A percentile compares a stretch with the other conserved stretches of the same genome.
These are phyloP conservation scores for Sebastes matsubarae DNA, from an alignment of 2,797 vertebrate genomes.

Conservation along the genomic window DNA sequence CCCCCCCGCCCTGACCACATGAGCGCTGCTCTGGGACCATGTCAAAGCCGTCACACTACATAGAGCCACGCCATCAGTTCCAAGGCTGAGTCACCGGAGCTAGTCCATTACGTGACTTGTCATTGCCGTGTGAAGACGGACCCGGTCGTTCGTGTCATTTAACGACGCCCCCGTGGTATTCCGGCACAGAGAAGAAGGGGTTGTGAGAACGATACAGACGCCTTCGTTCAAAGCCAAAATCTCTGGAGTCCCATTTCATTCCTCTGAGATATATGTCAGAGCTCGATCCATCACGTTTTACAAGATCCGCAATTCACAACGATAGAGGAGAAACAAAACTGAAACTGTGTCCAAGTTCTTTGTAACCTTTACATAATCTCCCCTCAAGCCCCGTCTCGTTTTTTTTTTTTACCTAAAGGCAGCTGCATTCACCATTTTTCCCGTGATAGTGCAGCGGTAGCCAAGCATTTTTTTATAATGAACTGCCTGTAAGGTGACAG, in stretches of 20 bases:
- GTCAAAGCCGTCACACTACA: conserved; percentile 61
- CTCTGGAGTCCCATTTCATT: conserved; percentile 25
- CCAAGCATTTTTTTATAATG: conserved; percentile 62
- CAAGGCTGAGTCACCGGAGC: conserved; percentile 45
- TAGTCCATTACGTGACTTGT: conserved; percentile 48
- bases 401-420: conserved; percentile 27
- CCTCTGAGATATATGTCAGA: conserved; percentile 3
- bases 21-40: conserved; percentile 46
- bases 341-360: conserved; percentile 34
- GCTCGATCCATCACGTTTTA: conserved; percentile 30
- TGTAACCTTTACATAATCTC: conserved; percentile 50
- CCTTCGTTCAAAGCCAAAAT: conserved; percentile 21
- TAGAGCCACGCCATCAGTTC: conserved; percentile 39
- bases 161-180: conserved; percentile 30
- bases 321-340: conserved; percentile 52
- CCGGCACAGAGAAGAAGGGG: conserved; percentile 13
- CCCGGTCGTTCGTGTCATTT: conserved; percentile 48
- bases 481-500: conserved; percentile 70
- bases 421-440: conserved; percentile 38
- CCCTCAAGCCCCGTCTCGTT: conserved; percentile 26
- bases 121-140: conserved; percentile 40
- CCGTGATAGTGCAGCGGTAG: conserved; percentile 43
- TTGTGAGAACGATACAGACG: conserved; percentile 2
- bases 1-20: conserved; percentile 28
- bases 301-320: conserved; percentile 22